Conservation (phyloP, 2,113 vertebrate species). For the Oryzias melastigma region DNA sequence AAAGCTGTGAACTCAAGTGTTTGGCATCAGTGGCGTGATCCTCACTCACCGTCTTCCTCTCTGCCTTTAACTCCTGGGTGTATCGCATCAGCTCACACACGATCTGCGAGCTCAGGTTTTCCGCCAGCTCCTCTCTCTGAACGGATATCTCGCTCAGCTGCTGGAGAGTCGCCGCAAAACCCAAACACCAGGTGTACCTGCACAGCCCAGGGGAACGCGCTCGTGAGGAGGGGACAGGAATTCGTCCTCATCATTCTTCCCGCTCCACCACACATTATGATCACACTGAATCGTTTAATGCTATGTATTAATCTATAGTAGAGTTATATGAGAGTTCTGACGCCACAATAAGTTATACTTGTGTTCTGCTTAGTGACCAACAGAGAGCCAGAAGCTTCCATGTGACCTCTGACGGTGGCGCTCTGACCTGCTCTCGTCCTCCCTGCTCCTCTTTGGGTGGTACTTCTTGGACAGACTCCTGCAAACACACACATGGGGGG, state of each 20-base stretch:
- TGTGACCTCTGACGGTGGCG: too few relatives aligned
- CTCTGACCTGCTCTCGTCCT: conserved; percentile 91
- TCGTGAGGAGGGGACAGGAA: too few relatives aligned
- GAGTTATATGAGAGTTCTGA: too few relatives aligned
- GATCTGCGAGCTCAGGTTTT: conserved; percentile 89
- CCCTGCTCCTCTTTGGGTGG: conserved; percentile 93
- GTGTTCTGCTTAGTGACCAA: too few relatives aligned
- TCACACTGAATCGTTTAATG: too few relatives aligned
- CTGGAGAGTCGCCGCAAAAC: conserved; percentile 88
- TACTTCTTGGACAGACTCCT: conserved; percentile 98
- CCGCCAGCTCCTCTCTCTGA: conserved; percentile 91
- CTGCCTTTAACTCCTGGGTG: conserved; percentile 92
- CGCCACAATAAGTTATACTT: too few relatives aligned
- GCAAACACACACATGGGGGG: not conserved
- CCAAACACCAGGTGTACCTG: conserved; percentile 87
- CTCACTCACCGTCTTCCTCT: conserved; percentile 88
- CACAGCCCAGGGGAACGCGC: not conserved
- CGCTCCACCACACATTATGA: too few relatives aligned
- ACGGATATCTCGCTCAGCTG: conserved; percentile 89
- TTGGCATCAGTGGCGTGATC: too few relatives aligned
- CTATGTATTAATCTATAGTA: too few relatives aligned
- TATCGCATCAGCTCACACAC: conserved; percentile 83
- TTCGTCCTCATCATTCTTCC: too few relatives aligned
- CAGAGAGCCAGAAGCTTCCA: too few relatives aligned
- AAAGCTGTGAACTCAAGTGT: too few relatives aligned